These are phyloP conservation scores for Drosophila oshimai DNA, from an alignment of 1,140 invertebrate species.

Conservation along the genomic window DNA sequence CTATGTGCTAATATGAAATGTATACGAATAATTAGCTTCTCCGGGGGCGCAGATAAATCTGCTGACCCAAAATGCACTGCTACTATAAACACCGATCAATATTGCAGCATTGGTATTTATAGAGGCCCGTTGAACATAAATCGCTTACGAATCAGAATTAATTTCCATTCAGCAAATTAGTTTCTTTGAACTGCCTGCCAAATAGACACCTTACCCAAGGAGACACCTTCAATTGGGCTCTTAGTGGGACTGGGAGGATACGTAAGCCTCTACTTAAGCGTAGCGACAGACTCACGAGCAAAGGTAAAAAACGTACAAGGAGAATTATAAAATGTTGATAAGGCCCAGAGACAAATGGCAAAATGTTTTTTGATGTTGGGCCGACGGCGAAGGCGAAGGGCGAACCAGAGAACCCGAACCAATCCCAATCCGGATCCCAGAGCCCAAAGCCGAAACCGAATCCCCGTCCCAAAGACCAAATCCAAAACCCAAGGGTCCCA, in stretches of 20 bases:
- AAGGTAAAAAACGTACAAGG: constrained; percentile 29
- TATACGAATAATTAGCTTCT: not conserved
- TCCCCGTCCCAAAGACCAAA: not conserved
- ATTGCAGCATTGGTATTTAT: constrained; percentile 18
- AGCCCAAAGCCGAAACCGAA: constrained; percentile 1
- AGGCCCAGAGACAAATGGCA: constrained; percentile 43
- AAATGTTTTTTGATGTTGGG: constrained; percentile 62
- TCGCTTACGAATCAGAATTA: constrained; percentile 27
- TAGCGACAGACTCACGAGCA: constrained; percentile 14
- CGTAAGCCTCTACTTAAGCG: constrained; percentile 39
- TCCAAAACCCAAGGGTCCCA: constrained; percentile 24
- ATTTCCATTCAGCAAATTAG: constrained; percentile 23
- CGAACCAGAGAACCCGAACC: constrained; percentile 3
- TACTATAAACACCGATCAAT: not conserved
- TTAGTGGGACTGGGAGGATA: constrained; percentile 20
- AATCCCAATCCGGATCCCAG: constrained; percentile 10
- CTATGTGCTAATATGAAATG: not conserved
- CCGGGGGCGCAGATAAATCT: not conserved
- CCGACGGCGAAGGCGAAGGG: constrained; percentile 35
- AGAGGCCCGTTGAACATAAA: constrained; percentile 11
- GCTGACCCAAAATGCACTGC: not conserved
- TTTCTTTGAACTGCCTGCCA: constrained; percentile 36
- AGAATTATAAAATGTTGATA: constrained; percentile 64
- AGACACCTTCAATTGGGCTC: constrained; percentile 27
- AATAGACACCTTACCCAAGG: constrained; percentile 31